Percentiles rank a stretch among this genome's conserved stretches.
phyloP scores from a whole-genome alignment of 2,797 vertebrate species.

The Todus mexicanus region DNA sequence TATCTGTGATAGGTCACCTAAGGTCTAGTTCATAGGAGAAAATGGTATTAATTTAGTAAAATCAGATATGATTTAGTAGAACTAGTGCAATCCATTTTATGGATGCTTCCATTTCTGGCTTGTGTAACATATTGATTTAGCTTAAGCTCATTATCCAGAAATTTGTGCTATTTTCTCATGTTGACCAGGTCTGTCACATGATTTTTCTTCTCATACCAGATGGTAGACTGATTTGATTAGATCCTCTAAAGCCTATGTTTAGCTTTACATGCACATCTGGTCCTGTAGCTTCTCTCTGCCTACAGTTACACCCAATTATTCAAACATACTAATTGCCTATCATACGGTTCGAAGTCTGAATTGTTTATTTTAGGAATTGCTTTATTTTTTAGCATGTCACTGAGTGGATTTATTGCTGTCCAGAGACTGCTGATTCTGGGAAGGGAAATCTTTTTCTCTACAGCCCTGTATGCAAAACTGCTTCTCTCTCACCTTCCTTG shows the following conservation, averaged over 20 bases:
- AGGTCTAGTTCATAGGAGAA: neutral
- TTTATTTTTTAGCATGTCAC: neutral
- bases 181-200: neutral
- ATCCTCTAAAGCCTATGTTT: neutral
- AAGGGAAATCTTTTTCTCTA: neutral
- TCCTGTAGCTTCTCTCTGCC: constrained; percentile 29
- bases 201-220: constrained; percentile 8
- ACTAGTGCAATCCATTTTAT: neutral
- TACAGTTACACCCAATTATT: constrained; percentile 35
- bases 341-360: neutral
- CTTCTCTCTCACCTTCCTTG: neutral
- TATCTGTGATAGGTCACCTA: neutral
- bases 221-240: constrained; percentile 43
- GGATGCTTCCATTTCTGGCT: constrained; percentile 1
- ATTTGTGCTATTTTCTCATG: neutral
- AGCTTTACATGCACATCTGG: constrained; percentile 37
- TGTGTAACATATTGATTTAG: neutral
- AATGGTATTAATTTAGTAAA: neutral
- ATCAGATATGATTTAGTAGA: neutral
- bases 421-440: neutral
- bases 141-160: neutral
- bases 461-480: neutral
- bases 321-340: constrained; percentile 30
- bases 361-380: constrained; percentile 31
- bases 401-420: constrained; percentile 1